Percentiles rank a stretch among this genome's conserved stretches.
Evolutionary conservation across 1,140 invertebrate species (phyloP).

Genomic region (Bombus terrestris): DNA sequence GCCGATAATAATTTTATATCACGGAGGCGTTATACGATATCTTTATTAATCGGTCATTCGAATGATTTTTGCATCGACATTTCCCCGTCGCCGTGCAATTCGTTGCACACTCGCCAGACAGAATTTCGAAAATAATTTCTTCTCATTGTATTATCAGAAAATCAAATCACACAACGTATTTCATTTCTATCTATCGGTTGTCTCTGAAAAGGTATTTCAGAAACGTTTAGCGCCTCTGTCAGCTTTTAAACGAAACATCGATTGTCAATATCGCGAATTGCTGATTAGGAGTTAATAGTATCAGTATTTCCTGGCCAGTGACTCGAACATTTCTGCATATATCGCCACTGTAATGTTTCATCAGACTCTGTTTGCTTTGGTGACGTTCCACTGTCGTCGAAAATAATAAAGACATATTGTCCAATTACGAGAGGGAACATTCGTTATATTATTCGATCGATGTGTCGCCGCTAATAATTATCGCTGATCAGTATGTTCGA

Average conservation of each 20-base stretch:
- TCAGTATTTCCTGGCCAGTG: constrained; percentile 6
- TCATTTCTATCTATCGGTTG: too few relatives aligned
- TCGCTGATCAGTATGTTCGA: not conserved
- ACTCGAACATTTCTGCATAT: not conserved
- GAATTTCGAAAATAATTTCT: too few relatives aligned
- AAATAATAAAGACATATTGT: not conserved
- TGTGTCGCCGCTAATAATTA: not conserved
- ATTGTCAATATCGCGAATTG: not conserved
- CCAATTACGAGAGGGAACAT: not conserved
- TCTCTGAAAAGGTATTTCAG: not conserved
- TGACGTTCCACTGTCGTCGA: not conserved
- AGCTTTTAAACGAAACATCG: not conserved
- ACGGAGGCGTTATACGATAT: constrained; percentile 4
- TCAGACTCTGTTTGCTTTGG: not conserved
- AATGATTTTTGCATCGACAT: not conserved
- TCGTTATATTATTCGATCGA: too few relatives aligned
- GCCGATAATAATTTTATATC: constrained; percentile 7
- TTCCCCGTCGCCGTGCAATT: too few relatives aligned
- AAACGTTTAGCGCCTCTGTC: not conserved
- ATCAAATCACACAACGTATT: too few relatives aligned
- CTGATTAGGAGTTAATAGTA: not conserved
- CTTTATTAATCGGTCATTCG: not conserved
- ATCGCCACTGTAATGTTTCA: not conserved
- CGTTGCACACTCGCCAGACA: too few relatives aligned
- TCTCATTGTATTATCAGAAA: too few relatives aligned